Conservation (phyloP, 1,140 invertebrate genomes). For the Mamestra configurata region DNA sequence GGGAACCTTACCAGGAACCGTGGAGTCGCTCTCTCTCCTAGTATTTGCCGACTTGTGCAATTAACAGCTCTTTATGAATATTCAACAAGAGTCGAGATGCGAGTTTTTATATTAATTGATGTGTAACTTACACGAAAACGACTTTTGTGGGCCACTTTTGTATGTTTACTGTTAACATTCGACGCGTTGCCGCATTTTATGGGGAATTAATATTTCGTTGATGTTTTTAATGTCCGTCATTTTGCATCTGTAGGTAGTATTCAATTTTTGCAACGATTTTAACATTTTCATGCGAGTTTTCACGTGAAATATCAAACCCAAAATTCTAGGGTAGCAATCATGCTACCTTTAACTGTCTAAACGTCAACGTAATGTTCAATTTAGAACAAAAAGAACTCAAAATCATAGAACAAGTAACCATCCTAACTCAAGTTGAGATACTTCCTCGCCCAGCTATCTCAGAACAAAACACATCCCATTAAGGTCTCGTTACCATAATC, state of each 20-base stretch:
- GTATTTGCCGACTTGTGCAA: conserved; percentile 87
- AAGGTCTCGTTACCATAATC: conserved; percentile 23
- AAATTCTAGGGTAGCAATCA: neutral
- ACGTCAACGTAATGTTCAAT: neutral
- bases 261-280: neutral
- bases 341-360: neutral
- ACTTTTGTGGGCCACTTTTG: conserved; percentile 54
- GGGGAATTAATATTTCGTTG: conserved; percentile 26
- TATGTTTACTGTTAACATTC: conserved; percentile 47
- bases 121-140: conserved; percentile 71
- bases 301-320: too few species aligned
- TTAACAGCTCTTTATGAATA: conserved; percentile 88
- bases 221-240: neutral
- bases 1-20: conserved; percentile 72
- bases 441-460: neutral
- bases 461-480: conserved; percentile 30
- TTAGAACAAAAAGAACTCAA: neutral
- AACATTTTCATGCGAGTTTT: neutral
- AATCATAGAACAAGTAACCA: neutral
- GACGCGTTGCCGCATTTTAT: conserved; percentile 39
- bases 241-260: neutral
- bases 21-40: conserved; percentile 78
- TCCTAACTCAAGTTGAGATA: neutral
- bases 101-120: conserved; percentile 85
- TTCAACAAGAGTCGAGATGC: conserved; percentile 79